Percentiles rank a stretch among this genome's conserved stretches.
These are phyloP conservation scores for Amblyopsis hoosieri DNA, from an alignment of 2,797 vertebrate genomes.

Conservation along the genomic window DNA sequence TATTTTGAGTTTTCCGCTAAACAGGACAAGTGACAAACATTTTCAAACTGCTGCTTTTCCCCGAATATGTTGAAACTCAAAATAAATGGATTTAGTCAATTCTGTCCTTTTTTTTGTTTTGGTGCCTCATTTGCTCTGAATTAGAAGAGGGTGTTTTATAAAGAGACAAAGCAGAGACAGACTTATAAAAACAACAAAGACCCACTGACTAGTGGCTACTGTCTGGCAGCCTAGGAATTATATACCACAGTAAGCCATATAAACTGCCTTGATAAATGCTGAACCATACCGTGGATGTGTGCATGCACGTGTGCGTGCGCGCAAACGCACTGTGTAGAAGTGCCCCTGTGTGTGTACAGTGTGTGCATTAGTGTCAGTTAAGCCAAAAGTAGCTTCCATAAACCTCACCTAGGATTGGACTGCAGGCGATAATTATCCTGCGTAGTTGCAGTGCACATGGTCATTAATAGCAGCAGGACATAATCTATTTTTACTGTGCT, in stretches of 20 bases:
- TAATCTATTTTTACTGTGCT: conserved; percentile 46
- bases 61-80: conserved; percentile 3
- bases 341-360: conserved; percentile 8
- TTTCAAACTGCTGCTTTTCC: neutral
- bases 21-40: conserved; percentile 11
- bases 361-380: conserved; percentile 19
- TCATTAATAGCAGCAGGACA: conserved; percentile 43
- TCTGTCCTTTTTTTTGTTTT: neutral
- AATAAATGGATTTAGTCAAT: neutral
- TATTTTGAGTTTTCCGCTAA: conserved; percentile 19
- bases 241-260: conserved; percentile 18
- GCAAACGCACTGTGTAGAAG: neutral
- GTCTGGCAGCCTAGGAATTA: conserved; percentile 39
- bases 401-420: conserved; percentile 51
- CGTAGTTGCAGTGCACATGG: conserved; percentile 50
- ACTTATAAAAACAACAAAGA: conserved; percentile 39
- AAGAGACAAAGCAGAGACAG: conserved; percentile 26
- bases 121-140: neutral
- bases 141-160: conserved; percentile 43
- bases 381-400: conserved; percentile 38
- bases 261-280: conserved; percentile 15
- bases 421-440: conserved; percentile 55
- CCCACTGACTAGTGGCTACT: conserved; percentile 47
- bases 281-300: neutral
- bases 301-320: conserved; percentile 3